These are phyloP conservation scores for Dynastes maya DNA, from an alignment of 2,888 invertebrate species.

Conservation along the genomic window DNA sequence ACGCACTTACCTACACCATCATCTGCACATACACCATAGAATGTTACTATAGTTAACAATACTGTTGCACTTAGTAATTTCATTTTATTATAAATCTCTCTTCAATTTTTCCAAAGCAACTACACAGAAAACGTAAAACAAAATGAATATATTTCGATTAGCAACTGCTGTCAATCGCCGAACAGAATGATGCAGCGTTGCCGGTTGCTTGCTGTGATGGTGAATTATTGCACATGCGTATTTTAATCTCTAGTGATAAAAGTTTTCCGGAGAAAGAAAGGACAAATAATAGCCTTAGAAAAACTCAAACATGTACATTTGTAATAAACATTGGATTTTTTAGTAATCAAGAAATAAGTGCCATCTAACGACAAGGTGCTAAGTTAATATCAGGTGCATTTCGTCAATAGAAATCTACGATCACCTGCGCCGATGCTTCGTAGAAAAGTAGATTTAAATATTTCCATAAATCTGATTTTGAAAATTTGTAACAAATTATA, in stretches of 20 bases:
- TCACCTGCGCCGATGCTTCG: too few species aligned
- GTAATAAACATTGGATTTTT: too few species aligned
- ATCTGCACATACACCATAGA: not conserved
- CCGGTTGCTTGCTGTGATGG: not conserved
- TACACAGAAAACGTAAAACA: constrained; percentile 12
- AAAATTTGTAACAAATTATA: too few species aligned
- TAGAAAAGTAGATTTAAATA: too few species aligned
- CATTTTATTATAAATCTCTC: not conserved
- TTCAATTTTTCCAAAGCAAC: not conserved
- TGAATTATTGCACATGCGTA: constrained; percentile 22
- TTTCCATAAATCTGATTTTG: too few species aligned
- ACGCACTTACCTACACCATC: constrained; percentile 12
- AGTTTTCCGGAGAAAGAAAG: too few species aligned
- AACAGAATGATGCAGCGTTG: constrained; percentile 27
- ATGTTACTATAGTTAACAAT: constrained; percentile 11
- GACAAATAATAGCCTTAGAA: too few species aligned
- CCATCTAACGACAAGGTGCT: too few species aligned
- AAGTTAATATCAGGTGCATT: too few species aligned
- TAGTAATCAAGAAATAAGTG: too few species aligned
- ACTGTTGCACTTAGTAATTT: constrained; percentile 20
- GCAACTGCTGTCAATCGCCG: constrained; percentile 19
- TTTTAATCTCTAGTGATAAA: not conserved
- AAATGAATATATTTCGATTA: not conserved
- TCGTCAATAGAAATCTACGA: too few species aligned
- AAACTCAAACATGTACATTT: too few species aligned